phyloP scores from a whole-genome alignment of 2,888 invertebrate species.

The Hemistola chrysoprasaria region DNA sequence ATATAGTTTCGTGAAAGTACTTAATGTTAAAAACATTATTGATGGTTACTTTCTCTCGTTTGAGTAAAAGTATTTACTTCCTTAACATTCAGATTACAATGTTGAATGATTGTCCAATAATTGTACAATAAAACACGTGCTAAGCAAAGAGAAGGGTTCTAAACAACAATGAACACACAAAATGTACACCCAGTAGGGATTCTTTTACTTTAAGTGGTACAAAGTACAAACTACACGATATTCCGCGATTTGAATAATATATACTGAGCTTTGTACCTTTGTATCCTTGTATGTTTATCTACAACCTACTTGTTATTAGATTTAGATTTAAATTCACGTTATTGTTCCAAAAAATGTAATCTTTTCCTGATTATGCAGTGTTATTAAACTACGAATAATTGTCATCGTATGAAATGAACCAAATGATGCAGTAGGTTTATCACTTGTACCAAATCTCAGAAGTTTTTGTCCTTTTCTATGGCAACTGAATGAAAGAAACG shows the following conservation, averaged over 20 bases:
- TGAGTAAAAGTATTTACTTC: slow-evolving; percentile 39
- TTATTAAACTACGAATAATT: too few relatives aligned
- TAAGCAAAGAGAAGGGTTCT: slow-evolving; percentile 65
- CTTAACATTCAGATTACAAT: slow-evolving; percentile 51
- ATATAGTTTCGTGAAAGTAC: too few relatives aligned
- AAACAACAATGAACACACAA: slow-evolving; percentile 51
- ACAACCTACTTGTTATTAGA: too few relatives aligned
- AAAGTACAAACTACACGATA: too few relatives aligned
- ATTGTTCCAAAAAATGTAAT: too few relatives aligned
- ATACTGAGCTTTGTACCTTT: too few relatives aligned
- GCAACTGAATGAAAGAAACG: slow-evolving; percentile 59
- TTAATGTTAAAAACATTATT: background rate
- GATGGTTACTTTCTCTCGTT: slow-evolving; percentile 5
- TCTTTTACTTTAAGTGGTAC: slow-evolving; percentile 30
- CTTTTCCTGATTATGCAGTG: too few relatives aligned
- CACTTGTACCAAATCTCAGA: slow-evolving; percentile 33
- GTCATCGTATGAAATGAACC: too few relatives aligned
- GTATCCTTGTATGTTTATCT: too few relatives aligned
- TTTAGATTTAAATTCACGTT: too few relatives aligned
- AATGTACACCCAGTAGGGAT: slow-evolving; percentile 54
- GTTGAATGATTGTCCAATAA: slow-evolving; percentile 67
- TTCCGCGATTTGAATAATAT: too few relatives aligned
- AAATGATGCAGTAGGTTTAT: too few relatives aligned
- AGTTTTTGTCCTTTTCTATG: slow-evolving; percentile 50
- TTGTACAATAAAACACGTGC: slow-evolving; percentile 78